A percentile compares a stretch with the other conserved stretches of the same genome.
phyloP scores from a whole-genome alignment of 1,140 invertebrate species.

The Brachionus paranguensis region DNA sequence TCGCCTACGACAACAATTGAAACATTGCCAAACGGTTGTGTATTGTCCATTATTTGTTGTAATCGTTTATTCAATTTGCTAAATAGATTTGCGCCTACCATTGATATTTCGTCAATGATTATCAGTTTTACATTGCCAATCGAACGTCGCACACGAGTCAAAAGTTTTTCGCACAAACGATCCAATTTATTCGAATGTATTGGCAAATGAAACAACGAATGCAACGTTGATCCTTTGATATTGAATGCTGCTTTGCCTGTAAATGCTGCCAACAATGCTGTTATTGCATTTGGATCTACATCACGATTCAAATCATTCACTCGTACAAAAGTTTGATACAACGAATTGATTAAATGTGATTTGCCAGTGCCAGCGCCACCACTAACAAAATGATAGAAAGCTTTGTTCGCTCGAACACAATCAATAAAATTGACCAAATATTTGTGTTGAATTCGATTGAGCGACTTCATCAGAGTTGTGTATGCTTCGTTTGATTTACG shows the following conservation, averaged over 20 bases:
- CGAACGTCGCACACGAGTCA: not conserved
- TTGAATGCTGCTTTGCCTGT: not conserved
- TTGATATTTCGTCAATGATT: not conserved
- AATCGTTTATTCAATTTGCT: not conserved
- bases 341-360: not conserved
- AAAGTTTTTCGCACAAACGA: not conserved
- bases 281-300: not conserved
- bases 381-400: not conserved
- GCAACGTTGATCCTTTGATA: not conserved
- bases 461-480: not conserved
- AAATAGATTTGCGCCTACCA: not conserved
- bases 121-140: too few relatives aligned
- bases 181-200: not conserved
- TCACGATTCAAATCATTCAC: not conserved
- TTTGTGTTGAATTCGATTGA: not conserved
- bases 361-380: not conserved
- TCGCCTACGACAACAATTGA: not conserved
- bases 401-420: not conserved
- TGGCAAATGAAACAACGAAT: not conserved
- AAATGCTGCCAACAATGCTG: not conserved
- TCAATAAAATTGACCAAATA: not conserved
- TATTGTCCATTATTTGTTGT: not conserved
- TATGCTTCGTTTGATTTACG: not conserved
- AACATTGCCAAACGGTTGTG: not conserved
- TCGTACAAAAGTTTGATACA: not conserved